Base-by-base conservation (phyloP, 2,888 invertebrate genomes). In the Xestia rhomboidea region DNA sequence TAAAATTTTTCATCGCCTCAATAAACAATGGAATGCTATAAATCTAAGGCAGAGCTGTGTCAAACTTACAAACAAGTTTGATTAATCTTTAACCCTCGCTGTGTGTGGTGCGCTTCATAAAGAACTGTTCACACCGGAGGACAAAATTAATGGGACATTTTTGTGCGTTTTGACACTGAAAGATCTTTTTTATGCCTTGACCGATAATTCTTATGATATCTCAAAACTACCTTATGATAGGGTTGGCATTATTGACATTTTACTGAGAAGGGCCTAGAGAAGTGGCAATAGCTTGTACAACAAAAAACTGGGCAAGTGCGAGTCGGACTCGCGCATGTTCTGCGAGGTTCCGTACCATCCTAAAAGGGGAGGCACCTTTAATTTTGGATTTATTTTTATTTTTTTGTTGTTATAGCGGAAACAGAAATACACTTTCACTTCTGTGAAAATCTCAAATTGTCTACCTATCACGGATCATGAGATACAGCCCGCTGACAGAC, bases 21-120 rank as follows among this genome's bases (percentile, higher is more conserved):
- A 84, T 84, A 89, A 86, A 89, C 89, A 88, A 89, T 75, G 80
- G 80, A 77, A 76, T 82, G 77, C 69, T 71, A 87, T 89, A 89
- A 86, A 89, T 87, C 82, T 83, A 49, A 75, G n/a, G 69, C 78
- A 82, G 75, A 62, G 83, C 71, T 67, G 71, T 67, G 83, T 81
- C 78, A 83, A 89, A 89, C 82, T 88, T 85, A 79, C 73, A 83
- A 76, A 81, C 75, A 85, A 88, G 81, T 89, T 89, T 87, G 85
- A 89, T 89, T 89, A 89, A 89, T 89, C 81, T 87, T 73, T 73
- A 76, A 84, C 83, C 79, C 83, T 83, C 62, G 57, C 80, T 51
- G 77, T 64, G 81, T 81, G 75, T 75, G 73, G 75, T 75, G 62
- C 41, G 60, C 64, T 83, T 76, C 54, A 27, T 81, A 78, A 82